Conservation (phyloP, 2,797 vertebrate species). For the Apodemus agrarius region DNA sequence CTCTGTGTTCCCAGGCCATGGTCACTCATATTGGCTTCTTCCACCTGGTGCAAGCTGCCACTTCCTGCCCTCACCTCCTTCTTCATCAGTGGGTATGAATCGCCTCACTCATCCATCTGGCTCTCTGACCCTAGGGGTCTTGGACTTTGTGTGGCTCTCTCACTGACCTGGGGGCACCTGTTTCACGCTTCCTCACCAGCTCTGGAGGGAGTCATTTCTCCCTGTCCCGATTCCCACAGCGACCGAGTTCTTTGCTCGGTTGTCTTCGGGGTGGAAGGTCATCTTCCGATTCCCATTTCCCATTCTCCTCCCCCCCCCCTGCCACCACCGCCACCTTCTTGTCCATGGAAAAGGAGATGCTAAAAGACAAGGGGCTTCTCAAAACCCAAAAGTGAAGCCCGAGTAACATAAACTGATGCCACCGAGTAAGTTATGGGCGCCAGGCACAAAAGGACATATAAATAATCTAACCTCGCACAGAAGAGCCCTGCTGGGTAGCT, state of each 20-base stretch:
- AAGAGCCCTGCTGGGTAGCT: constrained; percentile 4
- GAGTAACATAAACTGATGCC: constrained; percentile 49
- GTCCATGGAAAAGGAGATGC: background rate
- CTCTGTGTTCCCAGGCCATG: background rate
- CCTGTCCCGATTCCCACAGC: background rate
- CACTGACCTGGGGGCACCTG: background rate
- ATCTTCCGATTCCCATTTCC: background rate
- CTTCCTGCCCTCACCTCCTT: background rate
- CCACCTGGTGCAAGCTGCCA: background rate
- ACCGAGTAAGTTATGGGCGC: constrained; percentile 60
- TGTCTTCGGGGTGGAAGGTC: background rate
- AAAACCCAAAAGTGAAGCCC: constrained; percentile 14
- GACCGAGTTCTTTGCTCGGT: background rate
- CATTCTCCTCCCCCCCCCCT: too few relatives aligned
- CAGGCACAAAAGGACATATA: constrained; percentile 58
- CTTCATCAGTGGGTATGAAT: background rate
- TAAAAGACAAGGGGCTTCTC: background rate
- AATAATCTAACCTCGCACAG: constrained; percentile 60
- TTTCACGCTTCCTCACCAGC: too few relatives aligned
- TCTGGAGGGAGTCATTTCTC: background rate
- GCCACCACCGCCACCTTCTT: background rate
- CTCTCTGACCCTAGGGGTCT: background rate
- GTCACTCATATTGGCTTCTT: background rate
- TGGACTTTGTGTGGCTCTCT: background rate
- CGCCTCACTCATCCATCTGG: accelerated